These are phyloP conservation scores for Lathamus discolor DNA, from an alignment of 2,113 vertebrate genomes.

Conservation along the genomic window DNA sequence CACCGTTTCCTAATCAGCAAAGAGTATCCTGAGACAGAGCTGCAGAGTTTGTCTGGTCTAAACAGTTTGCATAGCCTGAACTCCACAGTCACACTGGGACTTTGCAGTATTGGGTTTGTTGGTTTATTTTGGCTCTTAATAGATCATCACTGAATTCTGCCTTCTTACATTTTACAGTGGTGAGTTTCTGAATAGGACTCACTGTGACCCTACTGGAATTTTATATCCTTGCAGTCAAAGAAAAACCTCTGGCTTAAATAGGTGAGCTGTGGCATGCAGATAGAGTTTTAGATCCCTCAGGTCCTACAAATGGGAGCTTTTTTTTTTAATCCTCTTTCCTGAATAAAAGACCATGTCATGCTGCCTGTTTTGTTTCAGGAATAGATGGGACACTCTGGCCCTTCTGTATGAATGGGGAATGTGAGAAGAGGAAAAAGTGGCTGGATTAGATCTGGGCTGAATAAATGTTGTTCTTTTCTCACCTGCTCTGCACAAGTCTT, in stretches of 20 bases:
- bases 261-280: neutral
- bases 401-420: slow-evolving; percentile 60
- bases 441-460: slow-evolving; percentile 59
- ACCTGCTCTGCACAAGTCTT: slow-evolving; percentile 73
- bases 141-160: slow-evolving; percentile 19
- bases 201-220: neutral
- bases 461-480: slow-evolving; percentile 76
- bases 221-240: slow-evolving; percentile 13
- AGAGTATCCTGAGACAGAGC: neutral
- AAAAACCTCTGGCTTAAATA: slow-evolving; percentile 35
- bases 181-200: neutral
- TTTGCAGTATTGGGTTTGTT: neutral
- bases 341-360: neutral
- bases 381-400: neutral
- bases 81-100: slow-evolving; percentile 19
- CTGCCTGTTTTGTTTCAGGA: slow-evolving; percentile 35
- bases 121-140: slow-evolving; percentile 50
- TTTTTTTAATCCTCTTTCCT: neutral
- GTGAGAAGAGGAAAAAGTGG: slow-evolving; percentile 60
- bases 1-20: neutral
- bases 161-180: slow-evolving; percentile 15
- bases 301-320: neutral
- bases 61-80: slow-evolving; percentile 10
- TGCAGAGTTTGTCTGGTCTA: neutral
- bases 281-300: slow-evolving; percentile 26